phyloP scores from a whole-genome alignment of 2,113 vertebrate species.

The Pedionomus torquatus region DNA sequence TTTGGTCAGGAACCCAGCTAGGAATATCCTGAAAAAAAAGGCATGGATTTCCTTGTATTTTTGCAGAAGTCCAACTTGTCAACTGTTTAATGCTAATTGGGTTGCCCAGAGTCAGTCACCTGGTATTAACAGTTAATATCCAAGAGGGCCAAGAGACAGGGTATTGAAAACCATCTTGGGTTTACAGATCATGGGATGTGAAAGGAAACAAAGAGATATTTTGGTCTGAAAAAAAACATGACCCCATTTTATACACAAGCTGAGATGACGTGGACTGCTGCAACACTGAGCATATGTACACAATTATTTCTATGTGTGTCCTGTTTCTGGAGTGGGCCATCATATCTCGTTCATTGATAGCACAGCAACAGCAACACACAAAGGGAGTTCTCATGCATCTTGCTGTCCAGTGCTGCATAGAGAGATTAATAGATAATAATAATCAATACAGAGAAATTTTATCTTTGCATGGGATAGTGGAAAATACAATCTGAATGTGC shows the following conservation, averaged over 20 bases:
- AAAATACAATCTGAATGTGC: neutral
- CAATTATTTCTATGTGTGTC: neutral
- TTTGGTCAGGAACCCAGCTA: neutral
- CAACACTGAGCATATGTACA: neutral
- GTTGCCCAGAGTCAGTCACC: neutral
- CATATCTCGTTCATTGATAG: neutral
- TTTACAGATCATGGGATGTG: neutral
- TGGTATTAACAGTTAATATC: neutral
- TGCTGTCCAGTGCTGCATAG: neutral
- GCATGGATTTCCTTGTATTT: neutral
- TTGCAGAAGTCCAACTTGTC: neutral
- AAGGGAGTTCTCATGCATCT: neutral
- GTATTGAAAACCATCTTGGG: neutral
- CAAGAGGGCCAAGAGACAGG: neutral
- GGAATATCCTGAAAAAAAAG: neutral
- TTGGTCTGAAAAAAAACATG: neutral
- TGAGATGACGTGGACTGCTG: neutral
- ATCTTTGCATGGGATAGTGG: neutral
- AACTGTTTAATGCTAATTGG: neutral
- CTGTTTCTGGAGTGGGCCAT: neutral
- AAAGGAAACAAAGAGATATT: neutral
- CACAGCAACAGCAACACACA: neutral
- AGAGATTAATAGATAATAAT: neutral
- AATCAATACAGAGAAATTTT: no score
- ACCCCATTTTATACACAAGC: neutral